Evolutionary conservation across 2,888 invertebrate species (phyloP).

Genomic region (Yponomeuta plumbellus): DNA sequence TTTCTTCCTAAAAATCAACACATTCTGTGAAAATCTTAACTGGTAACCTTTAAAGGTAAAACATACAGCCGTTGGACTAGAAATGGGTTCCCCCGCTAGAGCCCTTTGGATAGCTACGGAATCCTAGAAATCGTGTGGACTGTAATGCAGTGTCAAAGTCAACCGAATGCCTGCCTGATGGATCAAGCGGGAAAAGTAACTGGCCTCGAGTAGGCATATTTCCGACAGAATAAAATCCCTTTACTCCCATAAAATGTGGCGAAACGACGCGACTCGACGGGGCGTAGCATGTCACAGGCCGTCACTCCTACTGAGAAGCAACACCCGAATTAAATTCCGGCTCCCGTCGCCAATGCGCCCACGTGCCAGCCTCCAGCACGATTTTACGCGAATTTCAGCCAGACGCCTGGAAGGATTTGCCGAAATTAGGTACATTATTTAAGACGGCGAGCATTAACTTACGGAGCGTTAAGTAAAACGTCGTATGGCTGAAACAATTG

Average conservation of each 20-base stretch:
- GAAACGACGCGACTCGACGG: conserved; percentile 45
- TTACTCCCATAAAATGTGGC: conserved; percentile 47
- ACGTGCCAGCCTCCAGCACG: conserved; percentile 34
- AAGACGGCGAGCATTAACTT: conserved; percentile 13
- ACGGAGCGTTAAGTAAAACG: conserved; percentile 30
- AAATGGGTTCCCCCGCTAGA: no score
- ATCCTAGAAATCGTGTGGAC: background rate
- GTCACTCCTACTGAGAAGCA: conserved; percentile 52
- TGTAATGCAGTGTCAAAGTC: background rate
- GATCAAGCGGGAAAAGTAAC: background rate
- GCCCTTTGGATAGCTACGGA: no score
- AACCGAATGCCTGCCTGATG: no score
- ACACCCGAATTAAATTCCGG: conserved; percentile 70
- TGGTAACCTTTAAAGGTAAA: no score
- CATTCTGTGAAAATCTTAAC: no score
- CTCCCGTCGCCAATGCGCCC: conserved; percentile 41
- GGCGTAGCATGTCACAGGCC: conserved; percentile 55
- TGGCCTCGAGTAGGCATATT: conserved; percentile 5
- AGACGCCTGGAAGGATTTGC: conserved; percentile 39
- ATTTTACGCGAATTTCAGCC: conserved; percentile 42
- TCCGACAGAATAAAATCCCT: conserved; percentile 42
- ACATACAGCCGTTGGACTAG: no score
- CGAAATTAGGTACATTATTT: conserved; percentile 43
- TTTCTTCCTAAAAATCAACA: no score
- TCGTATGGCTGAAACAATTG: conserved; percentile 52